Percentiles rank a stretch among this genome's conserved stretches.
Evolutionary conservation across 2,797 vertebrate genomes (phyloP).

Genomic region (Tolypeutes matacus): DNA sequence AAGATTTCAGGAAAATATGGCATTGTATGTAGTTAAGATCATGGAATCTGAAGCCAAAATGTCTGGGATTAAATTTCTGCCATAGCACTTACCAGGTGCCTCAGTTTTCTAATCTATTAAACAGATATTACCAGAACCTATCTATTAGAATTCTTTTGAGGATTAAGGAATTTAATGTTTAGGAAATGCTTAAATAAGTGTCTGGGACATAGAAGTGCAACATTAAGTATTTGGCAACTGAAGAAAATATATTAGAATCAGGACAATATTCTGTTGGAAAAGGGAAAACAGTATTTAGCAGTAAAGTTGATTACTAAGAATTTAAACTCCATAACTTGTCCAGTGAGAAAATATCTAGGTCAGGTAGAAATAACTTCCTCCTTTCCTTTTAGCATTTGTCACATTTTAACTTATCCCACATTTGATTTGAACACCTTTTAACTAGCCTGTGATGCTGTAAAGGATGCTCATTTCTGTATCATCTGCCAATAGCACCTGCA

Average conservation of each 20-base stretch:
- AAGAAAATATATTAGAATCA: not conserved
- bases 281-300: not conserved
- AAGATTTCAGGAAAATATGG: not conserved
- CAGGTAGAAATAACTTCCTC: not conserved
- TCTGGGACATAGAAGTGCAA: not conserved
- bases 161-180: not conserved
- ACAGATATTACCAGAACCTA: not conserved
- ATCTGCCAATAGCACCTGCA: not conserved
- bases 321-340: not conserved
- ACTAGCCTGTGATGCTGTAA: not conserved
- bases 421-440: conserved; percentile 38
- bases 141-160: not conserved
- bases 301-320: not conserved
- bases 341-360: conserved; percentile 32
- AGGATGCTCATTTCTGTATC: not conserved
- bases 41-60: not conserved
- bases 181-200: not conserved
- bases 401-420: not conserved
- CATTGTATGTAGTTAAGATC: not conserved
- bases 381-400: not conserved
- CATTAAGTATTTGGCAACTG: not conserved
- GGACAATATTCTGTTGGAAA: not conserved
- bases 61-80: not conserved
- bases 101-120: not conserved
- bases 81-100: not conserved